Base-by-base conservation (phyloP, 2,113 vertebrate genomes). In the Apteryx mantelli region DNA sequence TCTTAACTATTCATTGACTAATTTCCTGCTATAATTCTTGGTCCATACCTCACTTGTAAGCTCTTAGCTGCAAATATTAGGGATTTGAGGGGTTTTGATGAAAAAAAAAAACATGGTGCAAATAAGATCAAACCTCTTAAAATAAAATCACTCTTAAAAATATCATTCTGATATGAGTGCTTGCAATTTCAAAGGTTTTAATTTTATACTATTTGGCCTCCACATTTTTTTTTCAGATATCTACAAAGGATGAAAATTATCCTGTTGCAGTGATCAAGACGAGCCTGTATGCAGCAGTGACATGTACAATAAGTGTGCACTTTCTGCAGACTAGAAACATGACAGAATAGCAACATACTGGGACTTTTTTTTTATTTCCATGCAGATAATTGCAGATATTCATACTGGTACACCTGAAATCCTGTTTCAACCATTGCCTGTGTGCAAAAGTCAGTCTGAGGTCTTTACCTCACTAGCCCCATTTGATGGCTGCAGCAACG, bases 271-370 rank as follows among this genome's bases (percentile, higher is more conserved):
- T 32, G 36, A 75, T 50, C 38, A 77, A 81, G 65, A 61, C 26
- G 18, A 16, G 26, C n/a, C 25, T 56, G 4, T 50, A 11, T 26
- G 55, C 15, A 44, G 2, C 34, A 82, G 15, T 22, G 53, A 13
- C 11, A 26, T 15, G 53, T 16, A 25, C 6, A 7, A 22, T 0
- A 1, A 66, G n/a, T 24, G 48, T n/a, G 48, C 36, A 64, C 28
- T 36, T 76, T 68, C 63, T 53, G 16, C 24, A 65, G 50, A 24
- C 48, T 80, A 69, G 21, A 58, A 83, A 64, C 8, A 61, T 22
- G 58, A 71, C 14, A 71, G 7, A 34, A 50, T 3, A 91, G 25
- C 4, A 68, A 13, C 4, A 63, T 50, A 63, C 11, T 56, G 26
- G 13, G 32, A 66, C 22, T 17, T 66, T 48, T 66, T 48, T 66